Evolutionary conservation across 2,888 invertebrate genomes (phyloP), one percentile per base, ranked within the genome.

Genomic region (Mythimna lalbum): DNA sequence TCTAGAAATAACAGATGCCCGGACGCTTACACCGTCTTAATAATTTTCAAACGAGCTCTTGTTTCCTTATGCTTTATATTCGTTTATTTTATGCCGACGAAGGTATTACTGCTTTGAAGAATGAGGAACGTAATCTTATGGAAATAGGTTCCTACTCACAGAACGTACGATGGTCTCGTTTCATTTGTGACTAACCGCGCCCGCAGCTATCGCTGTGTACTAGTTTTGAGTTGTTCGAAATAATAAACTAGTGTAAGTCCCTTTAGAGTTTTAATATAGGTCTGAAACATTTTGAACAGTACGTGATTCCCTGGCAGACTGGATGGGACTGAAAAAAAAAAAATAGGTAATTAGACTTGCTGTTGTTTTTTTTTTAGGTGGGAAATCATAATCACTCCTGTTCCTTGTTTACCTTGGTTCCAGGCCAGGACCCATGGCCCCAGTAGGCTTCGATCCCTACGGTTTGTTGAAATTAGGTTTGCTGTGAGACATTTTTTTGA

Each of bases 21-120:
- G 80, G 66, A 70, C 76, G 69, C 72, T 78, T 76, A 74, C 62
- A 76, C 55, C 64, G 43, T 76, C 79, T 82, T 82, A 81, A 77
- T 73, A 79, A 76, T 76, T 83, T 81, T 69, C 57, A 57, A 76
- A 76, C 68, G 49, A 79, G 70, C 60, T 73, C 53, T 70, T 81
- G 75, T 73, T 78, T 75, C 60, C 64, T 64, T 69, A 64, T 60
- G 68, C 56, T 81, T 65, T 55, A 69, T 63, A 73, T 72, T 78
- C 60, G 67, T 75, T 82, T 73, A 75, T 67, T 73, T 80, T 71
- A 62, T 49, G 36, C 57, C 14, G 27, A 66, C 65, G 72, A 67
- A 60, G 39, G 47, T 81, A 69, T 79, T 73, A 73, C 61, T 69
- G 64, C 64, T 66, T 72, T 66, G 27, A 69, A 71, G 74, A 74